These are phyloP conservation scores for Morone chrysops DNA, from an alignment of 2,113 vertebrate genomes.

Conservation along the genomic window DNA sequence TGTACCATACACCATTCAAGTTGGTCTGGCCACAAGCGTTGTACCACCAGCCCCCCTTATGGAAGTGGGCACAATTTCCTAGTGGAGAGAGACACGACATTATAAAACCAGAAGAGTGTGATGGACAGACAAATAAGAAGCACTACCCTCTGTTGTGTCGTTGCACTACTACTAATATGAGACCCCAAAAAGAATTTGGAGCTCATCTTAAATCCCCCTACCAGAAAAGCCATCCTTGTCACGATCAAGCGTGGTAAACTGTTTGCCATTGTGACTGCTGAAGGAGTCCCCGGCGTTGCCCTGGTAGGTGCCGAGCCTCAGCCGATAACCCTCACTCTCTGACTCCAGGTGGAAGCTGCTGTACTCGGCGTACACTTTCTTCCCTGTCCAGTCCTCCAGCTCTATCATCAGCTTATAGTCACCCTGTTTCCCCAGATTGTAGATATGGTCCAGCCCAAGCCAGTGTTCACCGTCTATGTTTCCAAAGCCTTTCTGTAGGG, in stretches of 20 bases:
- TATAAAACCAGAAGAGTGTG: slow-evolving; percentile 1
- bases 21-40: slow-evolving; percentile 98
- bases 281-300: slow-evolving; percentile 97
- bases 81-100: slow-evolving; percentile 5
- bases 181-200: not conserved
- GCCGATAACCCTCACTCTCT: slow-evolving; percentile 91
- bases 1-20: slow-evolving; percentile 97
- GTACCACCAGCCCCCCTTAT: slow-evolving; percentile 99
- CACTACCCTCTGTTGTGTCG: too few species aligned
- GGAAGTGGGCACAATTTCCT: slow-evolving; percentile 99
- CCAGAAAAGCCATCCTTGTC: slow-evolving; percentile 96
- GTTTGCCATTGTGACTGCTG: slow-evolving; percentile 96
- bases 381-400: slow-evolving; percentile 97
- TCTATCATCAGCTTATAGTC: slow-evolving; percentile 96
- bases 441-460: slow-evolving; percentile 97
- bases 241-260: slow-evolving; percentile 97
- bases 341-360: slow-evolving; percentile 95
- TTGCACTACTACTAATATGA: too few species aligned
- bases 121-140: not conserved
- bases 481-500: slow-evolving; percentile 95
- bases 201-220: slow-evolving; percentile 61
- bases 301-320: slow-evolving; percentile 95
- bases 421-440: slow-evolving; percentile 92
- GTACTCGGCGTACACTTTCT: slow-evolving; percentile 98
- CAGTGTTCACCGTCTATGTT: slow-evolving; percentile 97